phyloP scores from a whole-genome alignment of 2,797 vertebrate genomes.

The Sus cebifrons region DNA sequence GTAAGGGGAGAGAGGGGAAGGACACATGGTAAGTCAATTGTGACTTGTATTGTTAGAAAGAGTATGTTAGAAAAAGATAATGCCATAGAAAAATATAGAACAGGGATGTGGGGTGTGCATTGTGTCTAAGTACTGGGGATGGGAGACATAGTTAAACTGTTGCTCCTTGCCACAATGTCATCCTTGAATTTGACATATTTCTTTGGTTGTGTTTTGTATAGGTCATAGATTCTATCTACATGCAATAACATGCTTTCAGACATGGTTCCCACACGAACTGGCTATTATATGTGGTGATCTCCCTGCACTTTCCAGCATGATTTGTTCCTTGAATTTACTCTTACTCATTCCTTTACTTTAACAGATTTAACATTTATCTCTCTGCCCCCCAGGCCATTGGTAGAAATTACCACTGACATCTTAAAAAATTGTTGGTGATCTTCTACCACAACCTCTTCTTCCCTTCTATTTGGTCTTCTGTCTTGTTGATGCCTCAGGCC shows the following conservation, averaged over 20 bases:
- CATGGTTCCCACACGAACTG: neutral
- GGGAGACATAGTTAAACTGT: neutral
- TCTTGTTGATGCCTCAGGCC: constrained; percentile 53
- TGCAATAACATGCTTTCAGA: neutral
- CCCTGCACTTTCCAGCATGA: constrained; percentile 34
- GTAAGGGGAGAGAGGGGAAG: neutral
- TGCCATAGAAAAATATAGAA: neutral
- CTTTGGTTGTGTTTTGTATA: constrained; percentile 30
- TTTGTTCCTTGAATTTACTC: constrained; percentile 39
- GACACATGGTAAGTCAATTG: neutral
- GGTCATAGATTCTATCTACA: neutral
- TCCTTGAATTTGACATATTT: constrained; percentile 41
- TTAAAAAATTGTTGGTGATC: constrained; percentile 58
- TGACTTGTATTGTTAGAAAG: neutral
- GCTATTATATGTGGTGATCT: neutral
- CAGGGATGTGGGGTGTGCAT: neutral
- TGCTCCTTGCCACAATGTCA: neutral
- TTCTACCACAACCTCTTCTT: constrained; percentile 57
- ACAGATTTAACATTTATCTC: constrained; percentile 49
- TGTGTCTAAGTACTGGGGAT: neutral
- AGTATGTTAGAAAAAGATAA: neutral
- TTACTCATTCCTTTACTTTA: constrained; percentile 31
- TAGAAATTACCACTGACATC: constrained; percentile 8
- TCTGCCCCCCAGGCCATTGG: neutral
- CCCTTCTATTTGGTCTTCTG: constrained; percentile 43